Base-by-base conservation (phyloP, 2,888 invertebrate species). In the Leptopterna dolabrata region DNA sequence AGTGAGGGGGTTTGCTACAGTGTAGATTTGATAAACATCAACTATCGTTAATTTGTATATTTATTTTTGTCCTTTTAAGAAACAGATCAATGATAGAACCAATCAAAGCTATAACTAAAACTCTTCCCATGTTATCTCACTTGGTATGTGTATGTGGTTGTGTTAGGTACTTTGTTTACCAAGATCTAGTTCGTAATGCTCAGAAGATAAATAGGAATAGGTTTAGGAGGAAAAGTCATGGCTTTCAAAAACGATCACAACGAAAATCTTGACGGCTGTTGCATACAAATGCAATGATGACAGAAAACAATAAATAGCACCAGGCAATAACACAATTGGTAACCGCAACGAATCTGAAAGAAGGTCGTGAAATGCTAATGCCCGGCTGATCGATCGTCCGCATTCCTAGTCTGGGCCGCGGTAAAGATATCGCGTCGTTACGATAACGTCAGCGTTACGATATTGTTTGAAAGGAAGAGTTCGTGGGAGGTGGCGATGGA, bases 291-390 rank as follows among this genome's bases (percentile, higher is more conserved):
- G 36, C 7, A 11, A 63, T 11, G 24, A 24, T 19, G 63, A 7
- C 24, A 19, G 24, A 11, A 19, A 63, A 24, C 3, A 11, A 11
- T 36, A 13, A 63, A 19, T 63, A 24, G 63, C 63, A 63, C 24
- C 11, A 19, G 63, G 13, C 63, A 63, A 63, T 27, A 63, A 63
- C 27, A 63, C 7, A 27, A 27, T 19, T 63, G 36, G 2, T 36
- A 36, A 36, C 7, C 36, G 36, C 7, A 24, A 27, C 63, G 19
- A 63, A 63, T 27, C 11, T 19, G 7, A 27, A 63, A 27, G 24
- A 63, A 19, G 63, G 24, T 63, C 63, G 63, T 63, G 63, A 63
- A 63, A 63, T 63, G 63, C 63, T 63, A 63, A 63, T 63, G 63
- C 9, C 24, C 63, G 27, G 19, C 9, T 4, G 24, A 63, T 19